A percentile compares a stretch with the other conserved stretches of the same genome.
Evolutionary conservation across 2,888 invertebrate genomes (phyloP).

Genomic region (Tridacna crocea): DNA sequence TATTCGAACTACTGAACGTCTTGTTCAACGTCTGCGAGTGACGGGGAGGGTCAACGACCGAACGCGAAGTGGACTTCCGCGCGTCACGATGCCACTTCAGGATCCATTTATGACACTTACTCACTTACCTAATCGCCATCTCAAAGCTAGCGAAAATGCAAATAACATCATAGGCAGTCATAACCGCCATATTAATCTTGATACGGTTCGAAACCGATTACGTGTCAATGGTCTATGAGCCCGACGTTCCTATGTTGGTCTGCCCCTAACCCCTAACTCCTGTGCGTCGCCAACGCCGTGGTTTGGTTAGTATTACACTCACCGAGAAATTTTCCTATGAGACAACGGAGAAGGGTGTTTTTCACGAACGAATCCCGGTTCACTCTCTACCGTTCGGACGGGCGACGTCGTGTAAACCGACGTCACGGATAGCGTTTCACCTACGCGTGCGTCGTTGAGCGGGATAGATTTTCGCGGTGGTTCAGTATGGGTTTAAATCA

Average conservation of each 20-base stretch:
- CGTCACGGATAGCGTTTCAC: slow-evolving; percentile 9
- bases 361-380: slow-evolving; percentile 20
- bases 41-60: slow-evolving; percentile 6
- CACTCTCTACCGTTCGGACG: slow-evolving; percentile 4
- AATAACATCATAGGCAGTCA: no score
- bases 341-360: not conserved
- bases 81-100: slow-evolving; percentile 11
- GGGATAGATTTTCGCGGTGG: slow-evolving; percentile 23
- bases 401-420: not conserved
- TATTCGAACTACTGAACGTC: no score
- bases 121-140: no score
- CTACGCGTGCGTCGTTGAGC: slow-evolving; percentile 7
- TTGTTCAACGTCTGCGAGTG: no score
- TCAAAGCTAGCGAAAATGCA: slow-evolving; percentile 27
- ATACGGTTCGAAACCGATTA: slow-evolving; percentile 23
- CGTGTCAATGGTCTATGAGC: slow-evolving; percentile 19
- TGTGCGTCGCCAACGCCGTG: slow-evolving; percentile 25
- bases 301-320: slow-evolving; percentile 23
- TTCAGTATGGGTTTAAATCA: slow-evolving; percentile 19
- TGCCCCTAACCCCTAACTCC: slow-evolving; percentile 24
- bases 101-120: no score
- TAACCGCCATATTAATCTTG: no score
- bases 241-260: slow-evolving; percentile 24
- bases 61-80: no score
- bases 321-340: slow-evolving; percentile 1